Percentiles rank a stretch among this genome's conserved stretches.
Conservation (phyloP, 2,113 vertebrate genomes). For the Mesitornis unicolor region DNA sequence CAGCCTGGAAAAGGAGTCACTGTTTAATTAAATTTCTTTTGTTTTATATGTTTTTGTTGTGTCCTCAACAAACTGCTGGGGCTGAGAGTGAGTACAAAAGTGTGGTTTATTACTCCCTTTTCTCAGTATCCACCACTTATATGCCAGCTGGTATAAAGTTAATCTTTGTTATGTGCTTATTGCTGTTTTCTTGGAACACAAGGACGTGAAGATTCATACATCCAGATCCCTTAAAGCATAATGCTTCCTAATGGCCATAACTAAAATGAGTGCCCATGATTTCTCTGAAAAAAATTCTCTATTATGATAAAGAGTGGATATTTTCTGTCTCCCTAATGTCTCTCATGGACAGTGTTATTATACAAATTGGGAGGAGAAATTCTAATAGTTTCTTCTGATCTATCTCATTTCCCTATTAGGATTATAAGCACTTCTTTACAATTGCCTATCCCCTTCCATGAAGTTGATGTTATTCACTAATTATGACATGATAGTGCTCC, state of each 20-base stretch:
- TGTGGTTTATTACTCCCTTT: background rate
- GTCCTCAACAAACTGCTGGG: background rate
- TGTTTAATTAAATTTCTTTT: conserved; percentile 10
- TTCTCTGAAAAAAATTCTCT: background rate
- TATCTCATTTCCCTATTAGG: background rate
- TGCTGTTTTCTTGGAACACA: background rate
- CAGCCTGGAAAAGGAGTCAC: background rate
- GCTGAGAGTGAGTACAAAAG: background rate
- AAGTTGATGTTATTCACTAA: background rate
- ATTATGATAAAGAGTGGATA: background rate
- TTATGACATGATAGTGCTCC: background rate
- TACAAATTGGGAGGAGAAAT: background rate
- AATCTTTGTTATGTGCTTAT: conserved; percentile 30
- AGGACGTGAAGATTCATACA: background rate
- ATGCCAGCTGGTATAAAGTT: background rate
- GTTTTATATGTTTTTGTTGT: background rate
- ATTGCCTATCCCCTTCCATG: background rate
- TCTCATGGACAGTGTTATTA: background rate
- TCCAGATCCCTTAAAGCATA: background rate
- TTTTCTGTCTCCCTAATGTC: background rate
- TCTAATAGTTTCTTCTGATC: background rate
- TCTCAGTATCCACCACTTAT: background rate
- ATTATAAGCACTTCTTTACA: background rate
- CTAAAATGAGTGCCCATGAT: background rate
- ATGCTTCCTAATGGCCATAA: background rate